Percentiles rank a stretch among this genome's conserved stretches.
Evolutionary conservation across 2,797 vertebrate genomes (phyloP).

Genomic region (Melopsittacus undulatus): DNA sequence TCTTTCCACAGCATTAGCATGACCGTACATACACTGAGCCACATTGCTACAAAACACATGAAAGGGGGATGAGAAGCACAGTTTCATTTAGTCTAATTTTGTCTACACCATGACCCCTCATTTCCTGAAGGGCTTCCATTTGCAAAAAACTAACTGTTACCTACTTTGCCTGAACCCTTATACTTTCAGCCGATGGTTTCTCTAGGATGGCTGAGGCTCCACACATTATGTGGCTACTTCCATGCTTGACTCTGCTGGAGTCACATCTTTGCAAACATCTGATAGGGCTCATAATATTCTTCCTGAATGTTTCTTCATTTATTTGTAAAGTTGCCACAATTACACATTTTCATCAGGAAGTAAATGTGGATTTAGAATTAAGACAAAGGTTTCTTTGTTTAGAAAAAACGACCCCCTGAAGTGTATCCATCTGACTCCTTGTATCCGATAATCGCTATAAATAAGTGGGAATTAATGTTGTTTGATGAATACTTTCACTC

Average conservation of each 20-base stretch:
- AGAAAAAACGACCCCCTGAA: not conserved
- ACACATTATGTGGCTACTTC: rapidly evolving
- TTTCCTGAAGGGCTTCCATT: not conserved
- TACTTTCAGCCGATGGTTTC: not conserved
- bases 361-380: not conserved
- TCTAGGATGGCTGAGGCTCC: not conserved
- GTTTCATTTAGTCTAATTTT: not conserved
- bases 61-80: not conserved
- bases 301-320: not conserved
- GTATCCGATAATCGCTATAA: not conserved
- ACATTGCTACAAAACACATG: not conserved
- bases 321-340: not conserved
- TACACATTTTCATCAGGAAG: not conserved
- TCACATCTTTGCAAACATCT: not conserved
- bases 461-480: not conserved
- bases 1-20: rapidly evolving
- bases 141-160: not conserved
- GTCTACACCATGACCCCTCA: rapidly evolving
- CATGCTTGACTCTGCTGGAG: rapidly evolving
- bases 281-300: not conserved
- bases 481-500: not conserved
- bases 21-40: not conserved
- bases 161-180: not conserved
- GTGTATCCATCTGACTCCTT: not conserved
- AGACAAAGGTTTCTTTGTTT: not conserved